A percentile compares a stretch with the other conserved stretches of the same genome.
Conservation (phyloP, 2,797 vertebrate genomes). For the Tapera naevia region DNA sequence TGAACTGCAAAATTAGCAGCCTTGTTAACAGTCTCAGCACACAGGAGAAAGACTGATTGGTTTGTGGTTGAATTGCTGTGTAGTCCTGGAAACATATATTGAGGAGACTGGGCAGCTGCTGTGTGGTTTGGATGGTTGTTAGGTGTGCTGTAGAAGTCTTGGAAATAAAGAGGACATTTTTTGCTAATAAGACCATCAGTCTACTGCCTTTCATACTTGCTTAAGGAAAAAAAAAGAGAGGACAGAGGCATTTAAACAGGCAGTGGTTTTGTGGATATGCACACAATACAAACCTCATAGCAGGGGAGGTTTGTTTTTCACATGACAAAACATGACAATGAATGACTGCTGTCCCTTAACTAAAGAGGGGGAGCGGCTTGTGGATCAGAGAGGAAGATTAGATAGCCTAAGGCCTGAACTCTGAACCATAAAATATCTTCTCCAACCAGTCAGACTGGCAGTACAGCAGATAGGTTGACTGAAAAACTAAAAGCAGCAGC, state of each 20-base stretch:
- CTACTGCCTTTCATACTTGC: background rate
- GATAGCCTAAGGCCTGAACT: background rate
- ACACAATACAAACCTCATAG: background rate
- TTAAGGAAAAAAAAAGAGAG: background rate
- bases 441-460: slow-evolving; percentile 31
- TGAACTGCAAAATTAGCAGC: background rate
- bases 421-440: slow-evolving; percentile 21
- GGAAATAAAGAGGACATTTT: background rate
- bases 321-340: background rate
- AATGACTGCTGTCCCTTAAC: background rate
- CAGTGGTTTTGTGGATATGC: background rate
- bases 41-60: background rate
- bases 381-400: background rate
- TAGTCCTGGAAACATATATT: background rate
- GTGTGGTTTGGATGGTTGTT: background rate
- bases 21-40: background rate
- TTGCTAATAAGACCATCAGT: background rate
- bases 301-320: background rate
- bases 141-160: background rate
- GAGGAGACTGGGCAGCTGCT: background rate
- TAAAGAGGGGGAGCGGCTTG: background rate
- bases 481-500: background rate
- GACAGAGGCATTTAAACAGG: background rate
- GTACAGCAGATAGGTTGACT: background rate
- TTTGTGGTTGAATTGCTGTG: background rate